Conservation (phyloP, 2,797 vertebrate genomes). For the Microctenopoma steveboyesi region DNA sequence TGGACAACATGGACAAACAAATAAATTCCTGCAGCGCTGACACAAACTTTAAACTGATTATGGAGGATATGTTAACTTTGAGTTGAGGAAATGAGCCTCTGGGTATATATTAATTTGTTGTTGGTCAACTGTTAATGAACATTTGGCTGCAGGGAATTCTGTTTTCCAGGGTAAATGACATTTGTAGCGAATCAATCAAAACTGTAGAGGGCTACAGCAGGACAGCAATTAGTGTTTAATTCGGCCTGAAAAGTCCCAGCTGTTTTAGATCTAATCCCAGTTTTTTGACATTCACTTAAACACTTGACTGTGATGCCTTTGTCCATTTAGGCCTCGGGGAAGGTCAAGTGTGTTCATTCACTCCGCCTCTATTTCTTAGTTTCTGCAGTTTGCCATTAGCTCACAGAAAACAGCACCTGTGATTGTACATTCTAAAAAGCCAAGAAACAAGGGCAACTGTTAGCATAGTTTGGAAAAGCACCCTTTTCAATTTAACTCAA, state of each 20-base stretch:
- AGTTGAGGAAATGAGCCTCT: slow-evolving; percentile 54
- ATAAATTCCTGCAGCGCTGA: slow-evolving; percentile 5
- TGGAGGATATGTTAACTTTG: slow-evolving; percentile 39
- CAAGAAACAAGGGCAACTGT: slow-evolving; percentile 49
- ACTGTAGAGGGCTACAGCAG: slow-evolving; percentile 35
- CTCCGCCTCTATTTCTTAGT: slow-evolving; percentile 16
- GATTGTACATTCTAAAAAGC: background rate
- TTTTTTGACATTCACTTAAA: slow-evolving; percentile 30
- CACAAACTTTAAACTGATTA: slow-evolving; percentile 22
- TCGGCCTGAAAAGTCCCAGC: slow-evolving; percentile 44
- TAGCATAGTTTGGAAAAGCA: slow-evolving; percentile 14
- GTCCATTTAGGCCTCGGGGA: slow-evolving; percentile 45
- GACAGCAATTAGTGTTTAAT: slow-evolving; percentile 53
- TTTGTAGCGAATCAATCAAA: slow-evolving; percentile 38
- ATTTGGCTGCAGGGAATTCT: slow-evolving; percentile 60
- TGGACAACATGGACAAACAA: slow-evolving; percentile 25
- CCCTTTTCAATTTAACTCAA: slow-evolving; percentile 8
- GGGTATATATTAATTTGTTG: slow-evolving; percentile 70
- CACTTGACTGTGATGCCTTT: background rate
- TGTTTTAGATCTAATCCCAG: slow-evolving; percentile 41
- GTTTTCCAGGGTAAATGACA: slow-evolving; percentile 43
- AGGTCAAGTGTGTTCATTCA: slow-evolving; percentile 29
- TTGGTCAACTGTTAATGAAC: slow-evolving; percentile 69
- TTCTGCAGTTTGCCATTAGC: slow-evolving; percentile 7
- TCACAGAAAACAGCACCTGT: background rate